These are phyloP conservation scores for Huso huso DNA, from an alignment of 2,797 vertebrate genomes.

Conservation along the genomic window DNA sequence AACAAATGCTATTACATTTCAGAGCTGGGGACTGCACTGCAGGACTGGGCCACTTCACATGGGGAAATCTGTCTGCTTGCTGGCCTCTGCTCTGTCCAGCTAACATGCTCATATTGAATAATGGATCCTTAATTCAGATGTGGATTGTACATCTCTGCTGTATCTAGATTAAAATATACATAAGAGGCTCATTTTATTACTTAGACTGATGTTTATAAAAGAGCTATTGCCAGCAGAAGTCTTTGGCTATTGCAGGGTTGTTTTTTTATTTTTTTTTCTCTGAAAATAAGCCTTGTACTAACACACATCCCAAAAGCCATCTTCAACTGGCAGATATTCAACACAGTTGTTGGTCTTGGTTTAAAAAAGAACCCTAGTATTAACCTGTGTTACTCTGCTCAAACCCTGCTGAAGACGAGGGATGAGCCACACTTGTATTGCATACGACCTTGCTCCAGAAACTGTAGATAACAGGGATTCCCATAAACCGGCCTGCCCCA, in stretches of 20 bases:
- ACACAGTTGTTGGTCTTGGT: not conserved
- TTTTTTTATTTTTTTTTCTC: not conserved
- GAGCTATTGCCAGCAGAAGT: not conserved
- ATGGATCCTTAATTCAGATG: not conserved
- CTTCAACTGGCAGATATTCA: not conserved
- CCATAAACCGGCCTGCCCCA: not conserved
- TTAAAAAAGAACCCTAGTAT: not conserved
- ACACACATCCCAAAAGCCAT: not conserved
- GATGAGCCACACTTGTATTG: too few species aligned
- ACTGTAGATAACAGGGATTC: too few species aligned
- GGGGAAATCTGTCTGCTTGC: not conserved
- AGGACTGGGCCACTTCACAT: not conserved
- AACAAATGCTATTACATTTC: not conserved
- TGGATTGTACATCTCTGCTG: not conserved
- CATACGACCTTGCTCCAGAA: too few species aligned
- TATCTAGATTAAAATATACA: slow-evolving; percentile 6
- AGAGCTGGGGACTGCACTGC: slow-evolving; percentile 1
- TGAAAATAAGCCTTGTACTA: slow-evolving; percentile 4
- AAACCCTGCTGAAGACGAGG: not conserved
- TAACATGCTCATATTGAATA: not conserved
- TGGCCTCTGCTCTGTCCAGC: not conserved
- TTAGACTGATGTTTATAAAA: slow-evolving; percentile 7
- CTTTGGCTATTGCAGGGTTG: not conserved
- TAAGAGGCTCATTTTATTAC: slow-evolving; percentile 2
- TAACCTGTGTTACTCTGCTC: not conserved